phyloP scores from a whole-genome alignment of 2,888 invertebrate genomes.

The Thymelicus sylvestris region DNA sequence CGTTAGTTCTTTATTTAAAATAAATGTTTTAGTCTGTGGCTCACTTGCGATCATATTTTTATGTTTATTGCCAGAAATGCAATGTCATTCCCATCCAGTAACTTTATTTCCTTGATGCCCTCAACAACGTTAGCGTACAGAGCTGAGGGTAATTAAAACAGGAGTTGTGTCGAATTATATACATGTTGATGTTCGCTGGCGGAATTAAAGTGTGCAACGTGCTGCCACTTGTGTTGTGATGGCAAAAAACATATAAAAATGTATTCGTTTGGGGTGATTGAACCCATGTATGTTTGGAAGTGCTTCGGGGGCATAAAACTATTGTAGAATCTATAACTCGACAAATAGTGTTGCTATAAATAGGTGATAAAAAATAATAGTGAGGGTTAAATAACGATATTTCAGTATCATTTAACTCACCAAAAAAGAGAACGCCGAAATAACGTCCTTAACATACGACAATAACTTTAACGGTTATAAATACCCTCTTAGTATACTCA shows the following conservation, averaged over 20 bases:
- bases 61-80: no score
- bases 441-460: no score
- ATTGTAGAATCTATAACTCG: no score
- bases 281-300: background rate
- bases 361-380: no score
- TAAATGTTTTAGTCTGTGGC: no score
- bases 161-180: slow-evolving; percentile 28
- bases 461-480: background rate
- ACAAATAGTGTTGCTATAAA: no score
- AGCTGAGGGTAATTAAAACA: slow-evolving; percentile 34
- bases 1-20: no score
- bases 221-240: background rate
- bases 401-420: no score
- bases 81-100: background rate
- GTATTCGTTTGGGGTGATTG: background rate
- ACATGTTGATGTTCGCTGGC: slow-evolving; percentile 27
- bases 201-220: slow-evolving; percentile 18
- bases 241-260: background rate
- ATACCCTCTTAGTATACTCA: background rate
- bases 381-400: no score
- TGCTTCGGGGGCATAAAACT: no score
- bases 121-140: slow-evolving; percentile 32
- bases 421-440: no score
- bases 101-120: slow-evolving; percentile 5
- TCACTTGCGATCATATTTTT: no score